Base-by-base conservation (phyloP, 2,113 vertebrate species). In the Chionodraco myersi region DNA sequence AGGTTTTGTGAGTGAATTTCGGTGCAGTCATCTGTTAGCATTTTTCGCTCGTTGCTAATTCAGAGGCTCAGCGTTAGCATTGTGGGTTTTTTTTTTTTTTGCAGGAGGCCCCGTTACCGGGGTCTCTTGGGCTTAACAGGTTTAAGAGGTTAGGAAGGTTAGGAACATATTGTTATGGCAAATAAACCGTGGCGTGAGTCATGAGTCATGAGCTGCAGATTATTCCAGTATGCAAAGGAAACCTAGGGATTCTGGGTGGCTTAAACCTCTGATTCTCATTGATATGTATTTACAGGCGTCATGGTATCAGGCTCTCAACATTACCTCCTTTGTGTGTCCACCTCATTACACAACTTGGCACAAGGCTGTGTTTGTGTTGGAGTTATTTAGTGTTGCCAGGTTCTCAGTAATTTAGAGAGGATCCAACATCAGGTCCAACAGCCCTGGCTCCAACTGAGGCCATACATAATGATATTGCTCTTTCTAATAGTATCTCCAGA, bases 401-500 rank as follows among this genome's bases (percentile, higher is more conserved):
- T 73, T 68, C 30, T 66, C 61, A 51, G 44, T 15, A 45, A 23
- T 63, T 62, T 68, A 30, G 21, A 34, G 45, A 53, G 52, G 59
- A 68, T 57, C 56, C 57, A 45, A 11, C 58, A 66, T 41, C 47
- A 36, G 18, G 47, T 76, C 65, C 21, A 41, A 60, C 16, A 54
- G 47, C 18, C n/a, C 23, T 59, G 66, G 52, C 45, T 59, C 47
- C 10, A 3, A 52, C 61, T 14, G 41, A 49, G 21, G 53, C 18
- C 4, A 47, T 48, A 18, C 8, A 11, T 36, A 53, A 49, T 21
- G 59, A 30, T 71, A n/a, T 48, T 44, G 49, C 62, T 72, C 44
- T 60, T 45, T 68, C 23, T 85, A 80, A 72, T 57, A 23, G 52
- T 57, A 53, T 63, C 5, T 0, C 18, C 45, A 6, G 62, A 63